phyloP scores from a whole-genome alignment of 2,888 invertebrate genomes.

The Netelia melanura region DNA sequence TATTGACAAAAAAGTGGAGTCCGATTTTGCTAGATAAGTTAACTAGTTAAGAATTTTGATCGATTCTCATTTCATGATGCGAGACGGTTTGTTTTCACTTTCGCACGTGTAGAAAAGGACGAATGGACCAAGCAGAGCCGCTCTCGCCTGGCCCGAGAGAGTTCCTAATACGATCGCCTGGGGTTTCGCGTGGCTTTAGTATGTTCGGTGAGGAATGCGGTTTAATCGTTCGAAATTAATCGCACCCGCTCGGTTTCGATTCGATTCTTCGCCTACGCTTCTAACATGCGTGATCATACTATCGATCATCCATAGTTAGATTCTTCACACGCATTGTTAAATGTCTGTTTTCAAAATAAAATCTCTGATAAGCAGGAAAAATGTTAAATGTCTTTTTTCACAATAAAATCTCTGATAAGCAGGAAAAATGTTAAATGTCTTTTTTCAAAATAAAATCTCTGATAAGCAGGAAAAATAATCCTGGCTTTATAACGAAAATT shows the following conservation, averaged over 20 bases:
- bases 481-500: neutral
- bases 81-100: constrained; percentile 42
- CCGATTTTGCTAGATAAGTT: neutral
- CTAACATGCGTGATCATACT: constrained; percentile 65
- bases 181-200: neutral
- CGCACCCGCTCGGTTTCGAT: constrained; percentile 46
- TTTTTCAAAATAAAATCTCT: too few species aligned
- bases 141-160: neutral
- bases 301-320: constrained; percentile 49
- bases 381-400: too few species aligned
- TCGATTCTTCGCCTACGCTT: constrained; percentile 44
- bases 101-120: constrained; percentile 15
- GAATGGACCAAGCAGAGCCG: constrained; percentile 20
- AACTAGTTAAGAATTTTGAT: constrained; percentile 21
- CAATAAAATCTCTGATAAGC: too few species aligned
- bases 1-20: neutral
- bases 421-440: too few species aligned
- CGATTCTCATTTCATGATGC: neutral
- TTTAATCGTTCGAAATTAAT: constrained; percentile 70
- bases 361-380: too few species aligned
- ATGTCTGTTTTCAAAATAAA: neutral
- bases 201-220: constrained; percentile 65
- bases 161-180: constrained; percentile 35
- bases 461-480: neutral
- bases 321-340: constrained; percentile 67